A percentile compares a stretch with the other conserved stretches of the same genome.
Evolutionary conservation across 2,797 vertebrate genomes (phyloP).

Genomic region (Poecile montanus): DNA sequence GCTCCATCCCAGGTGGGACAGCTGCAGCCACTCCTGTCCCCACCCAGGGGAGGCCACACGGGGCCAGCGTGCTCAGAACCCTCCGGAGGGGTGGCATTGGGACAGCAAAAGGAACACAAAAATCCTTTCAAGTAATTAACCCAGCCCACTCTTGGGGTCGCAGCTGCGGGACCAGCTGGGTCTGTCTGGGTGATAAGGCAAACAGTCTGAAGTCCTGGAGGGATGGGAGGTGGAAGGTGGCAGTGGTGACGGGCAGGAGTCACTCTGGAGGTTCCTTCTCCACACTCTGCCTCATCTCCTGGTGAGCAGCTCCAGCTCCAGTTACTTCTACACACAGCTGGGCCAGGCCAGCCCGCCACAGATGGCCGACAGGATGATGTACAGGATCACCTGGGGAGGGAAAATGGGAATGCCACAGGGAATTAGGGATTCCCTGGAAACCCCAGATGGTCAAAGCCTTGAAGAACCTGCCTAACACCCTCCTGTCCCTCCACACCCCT

Average conservation of each 20-base stretch:
- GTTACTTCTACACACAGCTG: conserved; percentile 84
- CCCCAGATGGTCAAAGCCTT: rapidly evolving
- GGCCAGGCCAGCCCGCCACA: conserved; percentile 93
- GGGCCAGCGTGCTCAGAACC: neutral
- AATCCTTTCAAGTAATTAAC: conserved; percentile 56
- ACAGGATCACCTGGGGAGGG: conserved; percentile 86
- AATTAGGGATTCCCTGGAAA: rapidly evolving
- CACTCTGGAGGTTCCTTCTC: conserved; percentile 57
- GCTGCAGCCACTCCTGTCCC: neutral
- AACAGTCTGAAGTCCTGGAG: conserved; percentile 58
- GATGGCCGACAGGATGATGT: conserved; percentile 88
- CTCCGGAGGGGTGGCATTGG: neutral
- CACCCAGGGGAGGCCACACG: neutral
- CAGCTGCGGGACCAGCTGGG: neutral
- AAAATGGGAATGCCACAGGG: neutral
- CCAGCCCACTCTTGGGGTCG: neutral
- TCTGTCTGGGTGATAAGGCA: conserved; percentile 66
- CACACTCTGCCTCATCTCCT: conserved; percentile 38
- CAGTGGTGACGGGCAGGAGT: conserved; percentile 54
- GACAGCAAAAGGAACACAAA: neutral
- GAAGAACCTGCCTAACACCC: rapidly evolving
- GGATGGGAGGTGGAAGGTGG: conserved; percentile 56
- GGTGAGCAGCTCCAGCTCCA: neutral
- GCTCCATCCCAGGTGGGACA: neutral
- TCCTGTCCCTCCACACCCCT: neutral